Percentiles rank a stretch among this genome's conserved stretches.
phyloP scores from a whole-genome alignment of 2,888 invertebrate species.

The Mesodorylaimus sp. region DNA sequence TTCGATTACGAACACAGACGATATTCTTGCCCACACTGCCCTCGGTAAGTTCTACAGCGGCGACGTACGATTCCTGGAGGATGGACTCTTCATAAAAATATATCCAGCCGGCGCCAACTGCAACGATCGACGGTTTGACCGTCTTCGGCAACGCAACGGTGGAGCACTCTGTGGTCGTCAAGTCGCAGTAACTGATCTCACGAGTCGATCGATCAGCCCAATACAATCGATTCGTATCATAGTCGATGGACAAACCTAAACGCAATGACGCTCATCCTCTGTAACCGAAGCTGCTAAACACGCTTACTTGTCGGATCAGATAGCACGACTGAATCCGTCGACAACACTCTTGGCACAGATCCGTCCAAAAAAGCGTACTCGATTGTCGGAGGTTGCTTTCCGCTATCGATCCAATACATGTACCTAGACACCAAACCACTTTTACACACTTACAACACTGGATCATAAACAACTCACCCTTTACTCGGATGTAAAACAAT shows the following conservation, averaged over 20 bases:
- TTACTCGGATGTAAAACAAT: slow-evolving; percentile 4
- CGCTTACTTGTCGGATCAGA: neutral
- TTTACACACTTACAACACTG: neutral
- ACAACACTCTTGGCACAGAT: neutral
- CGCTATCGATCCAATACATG: slow-evolving; percentile 14
- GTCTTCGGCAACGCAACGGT: neutral
- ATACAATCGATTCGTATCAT: slow-evolving; percentile 45
- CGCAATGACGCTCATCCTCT: slow-evolving; percentile 6
- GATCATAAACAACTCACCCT: neutral
- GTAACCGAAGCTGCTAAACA: neutral
- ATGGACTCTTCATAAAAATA: slow-evolving; percentile 8
- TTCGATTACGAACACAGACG: neutral
- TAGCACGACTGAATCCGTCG: neutral
- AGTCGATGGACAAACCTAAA: slow-evolving; percentile 46
- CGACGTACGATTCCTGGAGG: neutral
- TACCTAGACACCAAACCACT: slow-evolving; percentile 8
- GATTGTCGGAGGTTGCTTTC: slow-evolving; percentile 10
- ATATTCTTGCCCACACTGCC: neutral
- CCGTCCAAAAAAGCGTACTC: slow-evolving; percentile 13
- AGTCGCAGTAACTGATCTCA: neutral
- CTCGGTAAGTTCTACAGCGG: neutral
- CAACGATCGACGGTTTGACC: neutral
- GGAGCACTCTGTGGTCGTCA: neutral
- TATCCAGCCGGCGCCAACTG: neutral
- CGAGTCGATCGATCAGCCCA: slow-evolving; percentile 44